These are phyloP conservation scores for Apogon hyalosoma DNA, from an alignment of 2,797 vertebrate genomes.

Conservation along the genomic window DNA sequence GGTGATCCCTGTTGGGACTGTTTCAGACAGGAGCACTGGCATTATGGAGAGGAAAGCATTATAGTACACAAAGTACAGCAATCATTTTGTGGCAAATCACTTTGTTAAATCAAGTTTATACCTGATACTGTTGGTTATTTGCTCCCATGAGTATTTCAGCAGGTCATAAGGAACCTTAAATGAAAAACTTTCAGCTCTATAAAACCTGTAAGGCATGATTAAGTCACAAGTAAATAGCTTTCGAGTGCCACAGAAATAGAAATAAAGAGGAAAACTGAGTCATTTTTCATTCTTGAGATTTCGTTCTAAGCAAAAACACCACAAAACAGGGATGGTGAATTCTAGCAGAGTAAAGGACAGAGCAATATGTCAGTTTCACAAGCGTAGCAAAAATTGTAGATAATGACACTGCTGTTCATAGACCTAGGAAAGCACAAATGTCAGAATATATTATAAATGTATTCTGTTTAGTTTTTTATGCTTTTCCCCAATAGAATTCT, in stretches of 20 bases:
- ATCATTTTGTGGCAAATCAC: neutral
- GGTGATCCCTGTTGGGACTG: too few relatives aligned
- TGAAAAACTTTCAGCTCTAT: neutral
- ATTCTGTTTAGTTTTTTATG: too few relatives aligned
- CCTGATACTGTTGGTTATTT: neutral
- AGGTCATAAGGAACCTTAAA: neutral
- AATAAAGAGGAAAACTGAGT: too few relatives aligned
- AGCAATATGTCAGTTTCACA: slow-evolving; percentile 1
- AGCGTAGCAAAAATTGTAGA: too few relatives aligned
- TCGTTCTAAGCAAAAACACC: too few relatives aligned
- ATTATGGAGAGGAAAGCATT: neutral
- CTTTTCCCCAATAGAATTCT: too few relatives aligned
- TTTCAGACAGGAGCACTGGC: too few relatives aligned
- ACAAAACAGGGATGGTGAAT: neutral
- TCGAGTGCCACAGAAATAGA: too few relatives aligned
- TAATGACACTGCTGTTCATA: too few relatives aligned
- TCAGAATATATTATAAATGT: neutral
- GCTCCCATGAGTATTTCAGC: neutral
- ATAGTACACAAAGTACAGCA: neutral
- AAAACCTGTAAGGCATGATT: neutral
- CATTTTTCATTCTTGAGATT: too few relatives aligned
- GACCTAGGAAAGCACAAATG: neutral
- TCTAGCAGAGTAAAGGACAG: too few relatives aligned
- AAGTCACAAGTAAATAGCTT: too few relatives aligned
- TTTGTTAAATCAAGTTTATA: neutral